Base-by-base conservation (phyloP, 1,140 invertebrate genomes). In the Achatina immaculata region DNA sequence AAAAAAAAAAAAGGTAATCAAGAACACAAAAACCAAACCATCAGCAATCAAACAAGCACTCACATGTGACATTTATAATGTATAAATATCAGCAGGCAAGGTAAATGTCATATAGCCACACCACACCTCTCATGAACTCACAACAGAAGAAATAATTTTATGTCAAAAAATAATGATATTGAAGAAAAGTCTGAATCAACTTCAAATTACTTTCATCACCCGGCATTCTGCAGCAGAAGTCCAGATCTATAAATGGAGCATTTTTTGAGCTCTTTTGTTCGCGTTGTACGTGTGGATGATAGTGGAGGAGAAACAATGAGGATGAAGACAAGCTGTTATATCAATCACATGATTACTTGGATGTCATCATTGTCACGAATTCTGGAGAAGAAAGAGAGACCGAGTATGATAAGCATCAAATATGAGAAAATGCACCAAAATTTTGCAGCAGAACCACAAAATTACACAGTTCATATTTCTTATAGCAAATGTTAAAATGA, bases 291-390 rank as follows among this genome's bases (percentile, higher is more conserved):
- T 80, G 78, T 43, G 36, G 78, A 71, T 72, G 68, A 72, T 31
- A n/a, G 48, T 69, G 38, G 76, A 6, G n/a, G 36, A 36, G 42
- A n/a, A 80, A 72, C 42, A 80, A 71, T 69, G 78, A 80, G 58
- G 45, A 80, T 55, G 66, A 58, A 65, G 31, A 77, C n/a, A 28
- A 77, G 34, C 36, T 48, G 38, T 28, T 43, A 66, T 40, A 80
- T n/a, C 68, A 55, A 55, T 48, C 24, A 93, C 1, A 72, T 55
- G 34, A 93, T 94, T 96, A 98, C 95, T 98, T 98, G 94, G 96
- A 97, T 94, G 96, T 98, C 96, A 98, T 98, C 96, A 98, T 98
- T 93, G 96, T 98, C 93, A 98, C 96, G 94, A 98, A 98, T 95
- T 98, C 96, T 97, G 95, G 73, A 96, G 95, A 92, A 93, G 91